Evolutionary conservation across 2,888 invertebrate genomes (phyloP).

Genomic region (Tuta absoluta): DNA sequence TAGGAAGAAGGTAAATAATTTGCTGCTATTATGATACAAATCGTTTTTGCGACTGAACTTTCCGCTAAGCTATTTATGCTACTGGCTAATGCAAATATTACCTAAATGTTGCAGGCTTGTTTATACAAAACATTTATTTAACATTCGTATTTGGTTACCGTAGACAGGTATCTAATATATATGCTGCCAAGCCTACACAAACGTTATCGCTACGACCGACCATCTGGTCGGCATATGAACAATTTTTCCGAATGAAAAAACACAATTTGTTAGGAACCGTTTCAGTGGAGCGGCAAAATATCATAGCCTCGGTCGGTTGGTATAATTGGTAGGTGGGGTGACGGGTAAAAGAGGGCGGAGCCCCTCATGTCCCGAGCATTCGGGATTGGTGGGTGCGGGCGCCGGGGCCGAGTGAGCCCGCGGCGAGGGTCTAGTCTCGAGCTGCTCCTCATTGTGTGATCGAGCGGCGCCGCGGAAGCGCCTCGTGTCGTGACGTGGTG

Average conservation of each 20-base stretch:
- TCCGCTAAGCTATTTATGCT: too few relatives aligned
- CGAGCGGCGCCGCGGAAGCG: conserved; percentile 49
- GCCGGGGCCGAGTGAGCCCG: conserved; percentile 47
- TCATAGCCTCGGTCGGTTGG: conserved; percentile 58
- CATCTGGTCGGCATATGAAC: conserved; percentile 20
- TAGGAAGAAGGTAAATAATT: too few relatives aligned
- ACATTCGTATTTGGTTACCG: too few relatives aligned
- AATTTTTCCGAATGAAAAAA: conserved; percentile 58
- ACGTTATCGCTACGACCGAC: background rate
- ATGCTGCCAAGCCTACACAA: background rate
- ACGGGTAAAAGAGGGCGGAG: conserved; percentile 58
- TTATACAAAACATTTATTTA: too few relatives aligned
- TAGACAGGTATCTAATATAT: background rate
- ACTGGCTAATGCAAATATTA: too few relatives aligned
- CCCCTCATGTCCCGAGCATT: conserved; percentile 40
- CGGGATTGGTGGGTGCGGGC: conserved; percentile 56
- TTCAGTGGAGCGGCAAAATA: conserved; percentile 64
- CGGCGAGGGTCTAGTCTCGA: conserved; percentile 40
- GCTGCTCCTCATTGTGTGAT: conserved; percentile 50
- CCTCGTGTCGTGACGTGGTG: conserved; percentile 46
- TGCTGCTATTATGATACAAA: too few relatives aligned
- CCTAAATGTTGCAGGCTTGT: too few relatives aligned
- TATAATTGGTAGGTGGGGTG: conserved; percentile 71
- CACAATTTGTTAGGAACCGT: conserved; percentile 60
- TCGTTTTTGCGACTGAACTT: too few relatives aligned